Conservation (phyloP, 2,797 vertebrate species). For the Sorex maritimensis region DNA sequence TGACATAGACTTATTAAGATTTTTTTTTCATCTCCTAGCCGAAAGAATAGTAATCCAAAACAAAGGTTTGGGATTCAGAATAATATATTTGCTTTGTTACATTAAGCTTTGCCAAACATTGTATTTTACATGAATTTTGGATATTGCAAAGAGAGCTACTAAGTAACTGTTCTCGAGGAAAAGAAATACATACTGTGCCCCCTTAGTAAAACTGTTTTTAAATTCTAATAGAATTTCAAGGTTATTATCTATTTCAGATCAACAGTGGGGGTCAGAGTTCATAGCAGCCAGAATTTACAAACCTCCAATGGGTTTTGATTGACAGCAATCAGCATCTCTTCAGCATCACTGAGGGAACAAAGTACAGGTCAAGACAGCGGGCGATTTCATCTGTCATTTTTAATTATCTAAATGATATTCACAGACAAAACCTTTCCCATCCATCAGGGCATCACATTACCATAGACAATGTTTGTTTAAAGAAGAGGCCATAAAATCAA, state of each 20-base stretch:
- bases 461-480: conserved; percentile 99
- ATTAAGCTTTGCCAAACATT: conserved; percentile 83
- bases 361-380: conserved; percentile 97
- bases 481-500: conserved; percentile 98
- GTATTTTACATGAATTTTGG: conserved; percentile 80
- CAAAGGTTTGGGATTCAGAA: conserved; percentile 69
- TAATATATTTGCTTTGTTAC: conserved; percentile 80
- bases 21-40: conserved; percentile 20
- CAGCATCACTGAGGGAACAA: conserved; percentile 96
- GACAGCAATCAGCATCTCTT: conserved; percentile 99
- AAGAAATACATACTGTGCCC: conserved; percentile 89
- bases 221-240: conserved; percentile 98
- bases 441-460: conserved; percentile 97
- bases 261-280: conserved; percentile 97
- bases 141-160: conserved; percentile 87
- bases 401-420: conserved; percentile 99
- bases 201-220: conserved; percentile 94
- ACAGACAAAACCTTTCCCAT: conserved; percentile 97
- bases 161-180: conserved; percentile 84
- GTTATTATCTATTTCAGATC: conserved; percentile 97
- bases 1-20: conserved; percentile 12
- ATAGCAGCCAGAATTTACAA: conserved; percentile 95
- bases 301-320: conserved; percentile 97
- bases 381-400: conserved; percentile 99
- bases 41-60: conserved; percentile 72